Evolutionary conservation across 2,113 vertebrate species (phyloP), one percentile per base, ranked within the genome.

Genomic region (Charadrius vociferus): DNA sequence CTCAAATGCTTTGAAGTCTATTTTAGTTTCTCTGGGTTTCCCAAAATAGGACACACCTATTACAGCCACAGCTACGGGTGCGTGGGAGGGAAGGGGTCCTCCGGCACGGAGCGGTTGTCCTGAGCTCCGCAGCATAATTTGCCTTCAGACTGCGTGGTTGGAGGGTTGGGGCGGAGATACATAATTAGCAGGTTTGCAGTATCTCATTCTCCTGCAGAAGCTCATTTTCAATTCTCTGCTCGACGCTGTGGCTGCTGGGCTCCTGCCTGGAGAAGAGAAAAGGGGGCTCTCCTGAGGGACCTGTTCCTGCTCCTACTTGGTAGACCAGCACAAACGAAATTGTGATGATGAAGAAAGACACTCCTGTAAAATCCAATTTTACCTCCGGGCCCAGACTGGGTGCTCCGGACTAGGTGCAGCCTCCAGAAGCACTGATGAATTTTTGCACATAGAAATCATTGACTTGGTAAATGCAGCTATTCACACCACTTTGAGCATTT

Each of bases 331-430:
- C 58, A 47, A 8, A 45, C 34, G 34, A 59, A 63, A 43, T 4
- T 14, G 0, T 0, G 3, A 55, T 0, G 0, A 2, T 15, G 63
- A 16, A 21, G 55, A 23, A 24, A 20, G 49, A 24, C 1, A 3
- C 41, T 9, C 3, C 0, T 1, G 12, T 7, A 14, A 50, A 52
- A 9, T 1, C 12, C 52, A 20, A 0, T 27, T 58, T 21, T 12
- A 17, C 43, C 41, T 72, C 61, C 3, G 10, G 7, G 66, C 22
- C 16, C 47, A 21, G 81, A 41, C 37, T 14, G 30, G 68, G 7
- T 27, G 18, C 15, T 23, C 6, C 3, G 1, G 5, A 17, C 0
- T 6, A 68, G 65, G 20, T 19, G 50, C 68, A 43, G 80, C 72
- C 61, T 24, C 67, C 49, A 41, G 81, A 30, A 23, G 20, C 1